Base-by-base conservation (phyloP, 1,140 invertebrate genomes). In the Orussus abietinus region DNA sequence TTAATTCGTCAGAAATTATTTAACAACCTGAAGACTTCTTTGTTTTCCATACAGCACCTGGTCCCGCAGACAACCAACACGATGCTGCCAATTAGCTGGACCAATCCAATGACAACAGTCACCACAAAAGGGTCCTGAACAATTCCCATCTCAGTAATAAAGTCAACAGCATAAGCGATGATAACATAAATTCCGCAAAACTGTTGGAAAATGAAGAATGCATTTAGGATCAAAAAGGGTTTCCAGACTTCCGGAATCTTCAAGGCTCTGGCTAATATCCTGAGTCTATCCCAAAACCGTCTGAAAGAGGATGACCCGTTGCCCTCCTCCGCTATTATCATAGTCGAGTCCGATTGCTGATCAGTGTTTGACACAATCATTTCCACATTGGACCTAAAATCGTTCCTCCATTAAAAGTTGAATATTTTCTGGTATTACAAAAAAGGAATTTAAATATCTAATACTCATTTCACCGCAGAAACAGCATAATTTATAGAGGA, bases 161-260 rank as follows among this genome's bases (percentile, higher is more conserved):
- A 66, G 75, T 86, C 60, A 34, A 78, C 63, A 0, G 83, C 77
- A 52, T 88, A 87, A 37, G 84, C 84, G 31, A 85, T 77, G 10
- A 86, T 75, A 10, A 82, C 82, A 48, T 83, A 85, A 29, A 81
- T 79, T 4, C 86, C 86, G 14, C 78, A 79, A 21, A 86, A 77
- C 61, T 88, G 85, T 64, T 87, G 84, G 54, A 86, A 79, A 43
- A 80, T 74, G 65, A 89, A 84, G 28, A 83, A 77, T 0, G 62
- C 62, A 39, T 80, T 74, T 31, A 83, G 71, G n/a, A 89, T 76
- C 0, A 77, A 14, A 11, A 85, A 65, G 0, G 84, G 83, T 45
- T 83, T 84, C 50, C 79, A 73, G 5, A 77, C 76, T 19, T 73
- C 70, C 0, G 71, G 67, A 4, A 64, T 42, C n/a, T 40, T 47